Conservation (phyloP, 2,797 vertebrate species). For the Pantherophis alleghaniensis region DNA sequence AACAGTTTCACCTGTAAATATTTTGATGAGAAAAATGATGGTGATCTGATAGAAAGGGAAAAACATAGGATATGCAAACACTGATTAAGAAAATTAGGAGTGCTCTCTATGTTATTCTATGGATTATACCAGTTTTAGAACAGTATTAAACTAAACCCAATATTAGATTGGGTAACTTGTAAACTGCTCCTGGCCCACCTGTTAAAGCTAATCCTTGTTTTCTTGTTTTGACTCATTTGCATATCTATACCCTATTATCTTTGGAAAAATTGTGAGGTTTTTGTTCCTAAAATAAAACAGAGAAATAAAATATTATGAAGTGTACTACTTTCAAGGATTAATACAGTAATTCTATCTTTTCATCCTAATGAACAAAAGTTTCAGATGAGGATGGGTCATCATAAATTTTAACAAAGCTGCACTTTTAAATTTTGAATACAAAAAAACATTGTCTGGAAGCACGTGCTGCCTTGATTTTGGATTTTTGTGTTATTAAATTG, state of each 20-base stretch:
- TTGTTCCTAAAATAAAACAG: background rate
- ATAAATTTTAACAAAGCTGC: background rate
- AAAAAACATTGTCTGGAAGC: background rate
- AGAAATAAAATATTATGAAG: slow-evolving; percentile 1
- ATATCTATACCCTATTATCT: background rate
- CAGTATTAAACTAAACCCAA: slow-evolving; percentile 5
- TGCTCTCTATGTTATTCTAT: background rate
- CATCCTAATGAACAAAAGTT: background rate
- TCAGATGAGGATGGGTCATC: accelerated
- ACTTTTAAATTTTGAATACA: background rate
- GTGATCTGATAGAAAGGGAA: background rate
- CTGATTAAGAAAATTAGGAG: slow-evolving; percentile 38
- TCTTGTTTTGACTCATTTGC: background rate
- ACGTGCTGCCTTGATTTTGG: background rate
- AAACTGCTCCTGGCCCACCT: background rate
- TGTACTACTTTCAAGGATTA: background rate
- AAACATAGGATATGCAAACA: slow-evolving; percentile 36
- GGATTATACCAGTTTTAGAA: background rate
- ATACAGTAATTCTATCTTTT: background rate
- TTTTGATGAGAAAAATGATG: slow-evolving; percentile 47
- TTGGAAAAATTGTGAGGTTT: background rate
- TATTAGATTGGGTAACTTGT: background rate
- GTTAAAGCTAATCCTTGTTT: background rate
- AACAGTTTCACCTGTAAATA: slow-evolving; percentile 47
- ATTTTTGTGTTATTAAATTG: background rate